Evolutionary conservation across 2,888 invertebrate genomes (phyloP), one percentile per base, ranked within the genome.

Genomic region (Ganaspis brasiliensis): DNA sequence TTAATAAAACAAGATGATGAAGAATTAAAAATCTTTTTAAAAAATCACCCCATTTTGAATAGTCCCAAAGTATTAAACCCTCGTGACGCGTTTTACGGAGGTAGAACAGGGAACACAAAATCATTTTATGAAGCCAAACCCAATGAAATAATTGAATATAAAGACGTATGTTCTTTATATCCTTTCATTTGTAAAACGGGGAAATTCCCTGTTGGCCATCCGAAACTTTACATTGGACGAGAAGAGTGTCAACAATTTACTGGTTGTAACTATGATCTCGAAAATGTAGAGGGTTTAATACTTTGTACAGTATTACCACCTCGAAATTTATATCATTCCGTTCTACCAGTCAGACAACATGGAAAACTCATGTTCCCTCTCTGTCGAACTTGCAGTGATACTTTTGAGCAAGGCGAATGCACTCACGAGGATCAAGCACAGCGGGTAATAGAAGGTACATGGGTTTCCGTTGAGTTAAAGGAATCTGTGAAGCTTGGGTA

Each of bases 331-430:
- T 90, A 83, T 72, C 85, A 86, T 35, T 89, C 88, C 4, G 86
- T 90, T 0, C 77, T 89, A 9, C 89, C 89, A 0, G 75, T 79
- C 2, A 81, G 82, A 74, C 83, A 85, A 56, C 82, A 86, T 70
- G 80, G 81, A 0, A 86, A 87, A 75, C 75, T 91, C n/a, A 84
- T 88, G 79, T 91, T 91, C 82, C 78, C 84, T 1, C 76, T 92
- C 3, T 91, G 91, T 83, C 79, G 84, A 10, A 83, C 81, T 0
- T 90, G 90, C 79, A 87, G 82, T 37, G 85, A 89, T 37, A 79
- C 70, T 21, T 55, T 84, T 55, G 77, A 80, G 57, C 80, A 84
- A 52, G 55, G 76, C 1, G 78, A 81, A 0, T 92, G 91, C 75
- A 40, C n/a, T 2, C 90, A 91, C 76, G 79, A 73, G n/a, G 78